phyloP scores from a whole-genome alignment of 2,113 vertebrate species.

The Chaetodon trifascialis region DNA sequence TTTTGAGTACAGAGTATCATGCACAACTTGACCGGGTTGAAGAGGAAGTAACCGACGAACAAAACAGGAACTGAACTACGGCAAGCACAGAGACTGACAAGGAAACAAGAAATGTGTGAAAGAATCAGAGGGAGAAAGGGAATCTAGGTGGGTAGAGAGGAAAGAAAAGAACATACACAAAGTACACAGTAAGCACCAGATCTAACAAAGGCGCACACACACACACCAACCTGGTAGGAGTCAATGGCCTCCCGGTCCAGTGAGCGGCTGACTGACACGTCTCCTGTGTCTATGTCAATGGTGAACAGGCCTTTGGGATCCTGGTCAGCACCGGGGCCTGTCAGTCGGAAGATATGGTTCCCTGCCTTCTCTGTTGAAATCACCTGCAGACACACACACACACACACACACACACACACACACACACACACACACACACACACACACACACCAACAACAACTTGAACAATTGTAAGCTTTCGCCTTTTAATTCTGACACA shows the following conservation, averaged over 20 bases:
- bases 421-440: slow-evolving; percentile 22
- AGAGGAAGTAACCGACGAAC: not conserved
- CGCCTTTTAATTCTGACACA: slow-evolving; percentile 1
- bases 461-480: not conserved
- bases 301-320: slow-evolving; percentile 93
- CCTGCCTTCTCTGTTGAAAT: slow-evolving; percentile 86
- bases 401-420: slow-evolving; percentile 26
- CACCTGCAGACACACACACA: slow-evolving; percentile 84
- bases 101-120: not conserved
- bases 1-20: not conserved
- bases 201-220: not conserved
- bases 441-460: slow-evolving; percentile 15
- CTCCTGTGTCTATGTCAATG: slow-evolving; percentile 91
- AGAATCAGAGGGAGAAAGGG: not conserved
- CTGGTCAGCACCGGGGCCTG: slow-evolving; percentile 93
- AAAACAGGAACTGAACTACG: slow-evolving; percentile 4
- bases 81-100: not conserved
- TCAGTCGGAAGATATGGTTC: slow-evolving; percentile 91
- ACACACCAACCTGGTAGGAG: slow-evolving; percentile 89
- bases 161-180: not conserved
- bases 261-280: slow-evolving; percentile 89
- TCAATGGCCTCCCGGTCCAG: slow-evolving; percentile 91
- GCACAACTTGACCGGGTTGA: not conserved
- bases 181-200: not conserved
- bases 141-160: not conserved